Conservation (phyloP, 2,888 invertebrate genomes). For the Pyrgus malvae region DNA sequence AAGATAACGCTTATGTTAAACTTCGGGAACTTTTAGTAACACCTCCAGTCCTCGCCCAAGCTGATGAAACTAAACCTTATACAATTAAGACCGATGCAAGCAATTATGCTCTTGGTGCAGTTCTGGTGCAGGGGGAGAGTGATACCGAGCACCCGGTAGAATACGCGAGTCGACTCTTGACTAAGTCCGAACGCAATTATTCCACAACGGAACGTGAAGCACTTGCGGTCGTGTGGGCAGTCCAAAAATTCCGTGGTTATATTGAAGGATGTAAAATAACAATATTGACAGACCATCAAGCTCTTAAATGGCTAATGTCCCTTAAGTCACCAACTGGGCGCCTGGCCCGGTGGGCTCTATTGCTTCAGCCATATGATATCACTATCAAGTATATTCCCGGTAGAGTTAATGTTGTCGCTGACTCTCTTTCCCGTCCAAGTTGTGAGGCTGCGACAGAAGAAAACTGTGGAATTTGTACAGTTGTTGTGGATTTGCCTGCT, state of each 20-base stretch:
- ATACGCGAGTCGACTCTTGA: constrained; percentile 36
- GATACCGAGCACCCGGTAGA: constrained; percentile 31
- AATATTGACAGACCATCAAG: constrained; percentile 58
- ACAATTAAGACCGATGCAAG: constrained; percentile 34
- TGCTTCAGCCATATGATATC: constrained; percentile 49
- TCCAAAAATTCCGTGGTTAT: too few relatives aligned
- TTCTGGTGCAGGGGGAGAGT: constrained; percentile 24
- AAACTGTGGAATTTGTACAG: constrained; percentile 20
- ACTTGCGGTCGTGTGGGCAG: too few relatives aligned
- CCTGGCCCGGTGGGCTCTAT: constrained; percentile 57
- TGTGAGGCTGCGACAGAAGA: constrained; percentile 13
- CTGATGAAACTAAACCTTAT: constrained; percentile 25
- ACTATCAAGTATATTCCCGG: constrained; percentile 49
- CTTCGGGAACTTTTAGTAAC: constrained; percentile 8
- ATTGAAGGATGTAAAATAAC: background rate
- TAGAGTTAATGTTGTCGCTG: constrained; percentile 49
- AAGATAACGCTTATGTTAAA: constrained; percentile 5
- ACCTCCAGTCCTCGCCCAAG: constrained; percentile 28
- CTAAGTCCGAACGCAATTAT: too few relatives aligned
- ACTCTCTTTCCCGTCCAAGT: constrained; percentile 34
- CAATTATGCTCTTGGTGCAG: constrained; percentile 19
- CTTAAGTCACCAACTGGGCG: constrained; percentile 57
- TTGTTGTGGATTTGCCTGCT: constrained; percentile 12
- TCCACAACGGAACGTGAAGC: too few relatives aligned
- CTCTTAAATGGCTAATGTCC: constrained; percentile 57